A percentile compares a stretch with the other conserved stretches of the same genome.
Evolutionary conservation across 2,888 invertebrate genomes (phyloP).

Genomic region (Synanthedon vespiformis): DNA sequence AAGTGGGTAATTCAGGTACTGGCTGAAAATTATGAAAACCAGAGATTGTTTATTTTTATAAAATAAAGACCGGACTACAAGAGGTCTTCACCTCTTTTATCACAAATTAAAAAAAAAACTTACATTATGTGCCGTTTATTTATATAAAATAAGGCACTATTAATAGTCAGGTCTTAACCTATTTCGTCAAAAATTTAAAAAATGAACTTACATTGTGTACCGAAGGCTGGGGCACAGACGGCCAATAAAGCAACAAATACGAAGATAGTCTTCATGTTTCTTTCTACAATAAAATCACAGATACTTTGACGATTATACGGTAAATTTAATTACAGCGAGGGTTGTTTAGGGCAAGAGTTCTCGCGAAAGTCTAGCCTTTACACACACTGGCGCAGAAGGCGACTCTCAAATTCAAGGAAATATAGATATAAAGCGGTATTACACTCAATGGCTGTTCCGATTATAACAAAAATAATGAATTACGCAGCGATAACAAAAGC

Average conservation of each 20-base stretch:
- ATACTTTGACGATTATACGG: conserved; percentile 48
- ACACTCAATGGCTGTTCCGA: conserved; percentile 35
- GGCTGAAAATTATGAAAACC: too few species aligned
- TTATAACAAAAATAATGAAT: conserved; percentile 47
- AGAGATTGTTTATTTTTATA: too few species aligned
- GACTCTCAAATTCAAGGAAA: conserved; percentile 56
- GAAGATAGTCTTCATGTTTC: conserved; percentile 70
- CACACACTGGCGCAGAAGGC: conserved; percentile 94
- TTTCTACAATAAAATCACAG: conserved; percentile 57
- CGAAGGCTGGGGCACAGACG: conserved; percentile 59
- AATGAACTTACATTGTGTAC: conserved; percentile 76
- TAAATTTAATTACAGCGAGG: conserved; percentile 16
- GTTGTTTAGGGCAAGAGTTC: conserved; percentile 18
- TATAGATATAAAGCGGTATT: conserved; percentile 34
- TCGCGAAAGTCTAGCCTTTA: conserved; percentile 77
- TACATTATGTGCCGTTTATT: conserved; percentile 71
- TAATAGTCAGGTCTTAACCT: too few species aligned
- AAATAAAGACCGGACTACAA: too few species aligned
- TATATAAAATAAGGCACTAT: too few species aligned
- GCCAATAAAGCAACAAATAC: conserved; percentile 61
- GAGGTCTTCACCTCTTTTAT: too few species aligned
- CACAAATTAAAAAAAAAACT: conserved; percentile 50
- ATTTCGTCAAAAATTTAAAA: conserved; percentile 8
- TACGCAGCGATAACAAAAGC: conserved; percentile 59
- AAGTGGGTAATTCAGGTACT: too few species aligned